Conservation (phyloP, 1,140 invertebrate species). For the Procambarus virginalis region DNA sequence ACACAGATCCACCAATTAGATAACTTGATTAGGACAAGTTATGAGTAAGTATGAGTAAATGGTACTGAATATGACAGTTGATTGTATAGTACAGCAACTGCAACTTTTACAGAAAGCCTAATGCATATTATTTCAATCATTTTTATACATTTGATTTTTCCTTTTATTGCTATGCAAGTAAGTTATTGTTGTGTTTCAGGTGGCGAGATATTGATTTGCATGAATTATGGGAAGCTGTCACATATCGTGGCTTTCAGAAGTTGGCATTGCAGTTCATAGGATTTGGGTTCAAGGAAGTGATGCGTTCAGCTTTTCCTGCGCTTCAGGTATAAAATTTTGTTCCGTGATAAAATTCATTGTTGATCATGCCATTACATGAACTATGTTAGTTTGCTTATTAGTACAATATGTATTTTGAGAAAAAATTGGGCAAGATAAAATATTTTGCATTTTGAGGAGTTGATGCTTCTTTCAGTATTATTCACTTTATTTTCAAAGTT, state of each 20-base stretch:
- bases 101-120: too few species aligned
- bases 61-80: too few species aligned
- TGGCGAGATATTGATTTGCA: constrained; percentile 86
- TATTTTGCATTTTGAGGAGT: too few species aligned
- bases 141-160: too few species aligned
- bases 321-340: constrained; percentile 54
- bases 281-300: constrained; percentile 89
- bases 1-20: too few species aligned
- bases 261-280: constrained; percentile 85
- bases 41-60: too few species aligned
- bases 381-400: background rate
- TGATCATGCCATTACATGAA: background rate
- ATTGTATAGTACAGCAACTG: too few species aligned
- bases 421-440: background rate
- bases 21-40: too few species aligned
- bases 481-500: too few species aligned
- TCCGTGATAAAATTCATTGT: background rate
- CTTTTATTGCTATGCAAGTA: too few species aligned
- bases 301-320: constrained; percentile 83
- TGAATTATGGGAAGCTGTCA: constrained; percentile 87
- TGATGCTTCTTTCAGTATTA: too few species aligned
- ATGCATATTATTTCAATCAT: too few species aligned
- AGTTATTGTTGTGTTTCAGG: constrained; percentile 70
- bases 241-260: constrained; percentile 89
- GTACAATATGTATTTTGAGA: background rate